Evolutionary conservation across 2,888 invertebrate species (phyloP).

Genomic region (Oligia strigilis): DNA sequence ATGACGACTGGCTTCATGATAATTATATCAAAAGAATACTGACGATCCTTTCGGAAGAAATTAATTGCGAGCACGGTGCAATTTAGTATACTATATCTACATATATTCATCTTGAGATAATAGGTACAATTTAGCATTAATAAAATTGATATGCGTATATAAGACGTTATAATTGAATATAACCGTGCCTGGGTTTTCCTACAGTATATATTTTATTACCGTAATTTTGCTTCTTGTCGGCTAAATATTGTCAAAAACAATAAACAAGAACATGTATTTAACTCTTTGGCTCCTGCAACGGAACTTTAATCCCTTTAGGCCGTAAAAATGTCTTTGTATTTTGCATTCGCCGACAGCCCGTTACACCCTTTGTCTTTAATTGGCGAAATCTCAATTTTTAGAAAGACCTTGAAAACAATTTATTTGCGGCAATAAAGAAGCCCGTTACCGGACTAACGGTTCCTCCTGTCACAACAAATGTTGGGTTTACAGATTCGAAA

Average conservation of each 20-base stretch:
- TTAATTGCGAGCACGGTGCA: constrained; percentile 41
- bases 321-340: constrained; percentile 53
- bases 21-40: constrained; percentile 77
- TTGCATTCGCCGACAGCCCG: constrained; percentile 49
- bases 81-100: constrained; percentile 6
- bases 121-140: constrained; percentile 18
- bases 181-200: constrained; percentile 16
- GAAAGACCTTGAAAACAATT: constrained; percentile 63
- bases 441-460: constrained; percentile 78
- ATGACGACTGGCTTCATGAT: constrained; percentile 69
- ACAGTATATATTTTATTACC: constrained; percentile 7
- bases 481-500: constrained; percentile 70
- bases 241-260: constrained; percentile 20
- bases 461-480: constrained; percentile 69
- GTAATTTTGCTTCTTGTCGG: constrained; percentile 15
- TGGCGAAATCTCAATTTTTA: constrained; percentile 58
- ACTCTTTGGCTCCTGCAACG: constrained; percentile 43
- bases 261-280: constrained; percentile 32
- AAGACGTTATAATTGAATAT: constrained; percentile 19
- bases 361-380: constrained; percentile 64
- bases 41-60: constrained; percentile 65
- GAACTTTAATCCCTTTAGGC: constrained; percentile 32
- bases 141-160: constrained; percentile 29
- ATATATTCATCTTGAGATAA: constrained; percentile 10
- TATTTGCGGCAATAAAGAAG: constrained; percentile 81